phyloP scores from a whole-genome alignment of 2,113 vertebrate species.

The Naja naja region DNA sequence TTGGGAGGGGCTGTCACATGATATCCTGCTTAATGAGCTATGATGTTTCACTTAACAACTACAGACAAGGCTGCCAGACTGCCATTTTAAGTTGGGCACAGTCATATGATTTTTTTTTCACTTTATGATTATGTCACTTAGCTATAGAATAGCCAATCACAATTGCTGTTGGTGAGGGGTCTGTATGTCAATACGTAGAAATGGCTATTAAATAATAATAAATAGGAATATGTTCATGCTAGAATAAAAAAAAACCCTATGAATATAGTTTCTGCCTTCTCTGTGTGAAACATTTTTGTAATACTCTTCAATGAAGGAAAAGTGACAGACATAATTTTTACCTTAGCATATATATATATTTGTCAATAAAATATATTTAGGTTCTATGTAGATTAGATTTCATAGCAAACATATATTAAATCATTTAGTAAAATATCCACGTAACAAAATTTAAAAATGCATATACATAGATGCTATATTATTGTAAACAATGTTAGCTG shows the following conservation, averaged over 20 bases:
- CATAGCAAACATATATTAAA: background rate
- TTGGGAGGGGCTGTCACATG: too few relatives aligned
- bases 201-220: background rate
- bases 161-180: too few relatives aligned
- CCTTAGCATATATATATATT: background rate
- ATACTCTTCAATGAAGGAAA: background rate
- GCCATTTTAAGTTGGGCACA: too few relatives aligned
- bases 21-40: too few relatives aligned
- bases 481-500: background rate
- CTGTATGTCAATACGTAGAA: too few relatives aligned
- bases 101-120: too few relatives aligned
- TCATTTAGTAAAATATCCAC: background rate
- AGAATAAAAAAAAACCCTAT: too few relatives aligned
- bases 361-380: background rate
- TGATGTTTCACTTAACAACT: too few relatives aligned
- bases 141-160: too few relatives aligned
- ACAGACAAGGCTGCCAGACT: too few relatives aligned
- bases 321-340: background rate
- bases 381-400: background rate
- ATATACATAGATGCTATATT: background rate
- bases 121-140: too few relatives aligned
- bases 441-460: background rate
- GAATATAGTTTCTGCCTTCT: background rate
- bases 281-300: background rate
- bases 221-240: too few relatives aligned